Percentiles rank a stretch among this genome's conserved stretches.
Conservation (phyloP, 2,113 vertebrate species). For the Ageneiosus marmoratus region DNA sequence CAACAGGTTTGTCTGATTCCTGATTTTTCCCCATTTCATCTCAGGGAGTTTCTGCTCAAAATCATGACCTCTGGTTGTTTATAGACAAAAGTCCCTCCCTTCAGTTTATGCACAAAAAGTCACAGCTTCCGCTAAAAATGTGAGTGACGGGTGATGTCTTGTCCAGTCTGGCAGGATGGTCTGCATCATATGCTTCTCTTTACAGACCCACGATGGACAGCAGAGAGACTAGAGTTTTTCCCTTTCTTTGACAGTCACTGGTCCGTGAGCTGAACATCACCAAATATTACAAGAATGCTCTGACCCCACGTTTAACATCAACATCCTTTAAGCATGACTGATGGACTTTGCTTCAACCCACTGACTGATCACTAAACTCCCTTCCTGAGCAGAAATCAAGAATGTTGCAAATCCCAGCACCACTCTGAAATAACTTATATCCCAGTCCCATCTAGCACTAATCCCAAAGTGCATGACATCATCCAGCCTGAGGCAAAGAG, state of each 20-base stretch:
- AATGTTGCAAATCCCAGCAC: neutral
- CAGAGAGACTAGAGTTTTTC: neutral
- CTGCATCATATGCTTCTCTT: neutral
- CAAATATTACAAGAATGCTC: neutral
- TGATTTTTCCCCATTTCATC: no score
- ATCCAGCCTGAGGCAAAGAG: slow-evolving; percentile 54
- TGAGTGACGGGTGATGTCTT: neutral
- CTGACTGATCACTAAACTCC: no score
- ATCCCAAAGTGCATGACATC: slow-evolving; percentile 61
- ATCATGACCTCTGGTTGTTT: no score
- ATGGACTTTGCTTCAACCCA: neutral
- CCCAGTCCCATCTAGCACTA: slow-evolving; percentile 21
- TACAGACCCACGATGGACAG: neutral
- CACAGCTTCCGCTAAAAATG: neutral
- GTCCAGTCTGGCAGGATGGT: neutral
- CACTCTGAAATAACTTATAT: neutral
- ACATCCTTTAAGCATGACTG: neutral
- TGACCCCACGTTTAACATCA: neutral
- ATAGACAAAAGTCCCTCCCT: neutral
- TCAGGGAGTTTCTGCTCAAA: no score
- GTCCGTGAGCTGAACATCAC: neutral
- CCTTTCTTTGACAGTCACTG: neutral
- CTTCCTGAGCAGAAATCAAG: neutral
- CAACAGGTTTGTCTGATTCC: no score
- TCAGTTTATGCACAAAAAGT: neutral